Conservation (phyloP, 2,797 vertebrate species). For the Labeo calbasu region DNA sequence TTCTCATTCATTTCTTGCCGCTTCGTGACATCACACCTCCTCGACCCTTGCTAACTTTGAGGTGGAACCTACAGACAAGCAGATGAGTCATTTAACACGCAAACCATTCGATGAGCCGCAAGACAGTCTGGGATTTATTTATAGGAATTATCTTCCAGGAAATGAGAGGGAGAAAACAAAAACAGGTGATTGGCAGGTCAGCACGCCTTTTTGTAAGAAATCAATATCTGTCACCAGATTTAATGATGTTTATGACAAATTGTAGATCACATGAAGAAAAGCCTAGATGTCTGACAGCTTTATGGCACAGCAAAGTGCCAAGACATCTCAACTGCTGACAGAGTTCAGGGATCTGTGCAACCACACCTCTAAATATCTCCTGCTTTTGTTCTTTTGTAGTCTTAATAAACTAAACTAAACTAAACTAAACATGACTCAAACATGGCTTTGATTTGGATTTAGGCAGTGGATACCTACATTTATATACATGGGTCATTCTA, state of each 20-base stretch:
- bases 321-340: slow-evolving; percentile 18
- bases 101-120: neutral
- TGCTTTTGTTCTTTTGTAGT: slow-evolving; percentile 26
- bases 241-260: slow-evolving; percentile 9
- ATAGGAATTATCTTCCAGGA: slow-evolving; percentile 36
- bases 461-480: neutral
- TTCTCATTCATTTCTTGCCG: slow-evolving; percentile 18
- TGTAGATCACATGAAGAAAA: neutral
- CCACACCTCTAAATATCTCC: slow-evolving; percentile 16
- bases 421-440: neutral
- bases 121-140: neutral
- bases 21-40: slow-evolving; percentile 20
- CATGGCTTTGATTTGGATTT: neutral
- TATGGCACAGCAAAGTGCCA: neutral
- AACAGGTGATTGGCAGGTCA: neutral
- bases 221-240: slow-evolving; percentile 1
- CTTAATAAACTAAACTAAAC: neutral
- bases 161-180: slow-evolving; percentile 29
- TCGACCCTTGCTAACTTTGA: neutral
- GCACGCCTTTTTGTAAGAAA: neutral
- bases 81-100: neutral
- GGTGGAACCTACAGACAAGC: slow-evolving; percentile 5
- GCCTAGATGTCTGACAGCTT: slow-evolving; percentile 9
- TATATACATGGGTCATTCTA: too few species aligned
- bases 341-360: slow-evolving; percentile 7